These are phyloP conservation scores for Nemopilema nomurai DNA, from an alignment of 30 jellyfish, hydroid and myxozoan genomes.

Conservation along the genomic window DNA sequence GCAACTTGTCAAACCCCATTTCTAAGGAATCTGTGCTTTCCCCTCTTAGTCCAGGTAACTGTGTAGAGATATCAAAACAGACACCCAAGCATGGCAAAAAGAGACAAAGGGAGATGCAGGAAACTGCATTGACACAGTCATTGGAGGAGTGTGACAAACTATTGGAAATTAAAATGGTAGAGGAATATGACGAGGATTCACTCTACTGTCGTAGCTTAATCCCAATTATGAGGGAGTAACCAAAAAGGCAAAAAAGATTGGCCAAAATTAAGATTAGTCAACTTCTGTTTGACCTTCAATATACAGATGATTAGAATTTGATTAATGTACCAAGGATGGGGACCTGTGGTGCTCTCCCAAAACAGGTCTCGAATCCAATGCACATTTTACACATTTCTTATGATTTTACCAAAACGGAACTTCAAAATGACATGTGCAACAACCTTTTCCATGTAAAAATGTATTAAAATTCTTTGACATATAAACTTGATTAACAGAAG, in stretches of 20 bases:
- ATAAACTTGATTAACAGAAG: background rate
- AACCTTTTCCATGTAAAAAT: no score
- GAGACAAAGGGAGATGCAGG: background rate
- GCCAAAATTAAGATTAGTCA: constrained; percentile 25
- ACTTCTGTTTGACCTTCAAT: constrained; percentile 23
- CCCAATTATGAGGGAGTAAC: constrained; percentile 4
- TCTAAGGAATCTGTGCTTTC: no score
- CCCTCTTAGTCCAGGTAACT: no score
- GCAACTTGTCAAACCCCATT: no score
- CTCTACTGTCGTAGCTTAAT: constrained; percentile 12
- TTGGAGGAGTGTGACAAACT: background rate
- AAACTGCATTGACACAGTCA: background rate
- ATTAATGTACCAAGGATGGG: background rate
- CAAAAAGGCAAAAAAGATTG: constrained; percentile 10
- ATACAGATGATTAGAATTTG: background rate
- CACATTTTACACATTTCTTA: background rate
- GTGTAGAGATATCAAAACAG: no score
- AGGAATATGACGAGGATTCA: background rate
- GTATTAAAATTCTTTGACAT: no score
- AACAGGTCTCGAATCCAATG: background rate
- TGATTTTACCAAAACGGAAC: no score
- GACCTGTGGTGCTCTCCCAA: background rate
- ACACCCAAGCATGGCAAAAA: no score
- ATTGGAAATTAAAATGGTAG: background rate
- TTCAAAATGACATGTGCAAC: no score